Base-by-base conservation (phyloP, 2,113 vertebrate genomes). In the Pycnonotus jocosus region DNA sequence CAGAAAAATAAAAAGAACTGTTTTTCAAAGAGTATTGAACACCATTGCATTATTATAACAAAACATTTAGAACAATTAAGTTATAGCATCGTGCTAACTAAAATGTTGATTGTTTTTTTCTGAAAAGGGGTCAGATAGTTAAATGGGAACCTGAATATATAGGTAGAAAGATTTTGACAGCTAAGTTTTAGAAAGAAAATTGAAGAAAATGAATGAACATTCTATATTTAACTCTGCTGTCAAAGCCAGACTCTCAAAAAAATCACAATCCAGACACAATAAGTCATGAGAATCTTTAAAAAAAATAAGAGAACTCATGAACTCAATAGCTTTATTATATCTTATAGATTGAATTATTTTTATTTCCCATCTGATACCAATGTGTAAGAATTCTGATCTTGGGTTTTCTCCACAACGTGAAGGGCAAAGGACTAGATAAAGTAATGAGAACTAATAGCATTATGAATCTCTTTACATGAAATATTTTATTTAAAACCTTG, bases 371-470 rank as follows among this genome's bases (percentile, higher is more conserved):
- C 40, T 73, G 38, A 66, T 78, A 44, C 12, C 5, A 86, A 56
- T 1, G 0, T 31, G 14, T 37, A 68, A 81, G 47, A 79, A 68
- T 74, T 3, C 89, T 37, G 42, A 62, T 44, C 15, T 73, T 47
- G 11, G 2, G 7, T 23, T 84, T 93, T 71, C n/a, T 89, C 22
- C 13, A 62, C 33, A 74, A 87, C 19, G 22, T 74, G 73, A 91
- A 95, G 56, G 38, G 16, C 81, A 92, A 95, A 91, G 12, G 25
- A 56, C 9, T 54, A 78, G 20, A 95, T 58, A 85, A 94, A 89
- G 64, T 60, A 28, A 35, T 60, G 40, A 68, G 8, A 78, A 81
- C 1, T 58, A 28, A 56, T 27, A 45, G 7, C 10, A 17, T 50
- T 81, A 25, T 42, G 28, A 73, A 77, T 73, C 6, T 73, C 22